A percentile compares a stretch with the other conserved stretches of the same genome.
Evolutionary conservation across 2,888 invertebrate species (phyloP).

Genomic region (Pristionchus fissidentatus): DNA sequence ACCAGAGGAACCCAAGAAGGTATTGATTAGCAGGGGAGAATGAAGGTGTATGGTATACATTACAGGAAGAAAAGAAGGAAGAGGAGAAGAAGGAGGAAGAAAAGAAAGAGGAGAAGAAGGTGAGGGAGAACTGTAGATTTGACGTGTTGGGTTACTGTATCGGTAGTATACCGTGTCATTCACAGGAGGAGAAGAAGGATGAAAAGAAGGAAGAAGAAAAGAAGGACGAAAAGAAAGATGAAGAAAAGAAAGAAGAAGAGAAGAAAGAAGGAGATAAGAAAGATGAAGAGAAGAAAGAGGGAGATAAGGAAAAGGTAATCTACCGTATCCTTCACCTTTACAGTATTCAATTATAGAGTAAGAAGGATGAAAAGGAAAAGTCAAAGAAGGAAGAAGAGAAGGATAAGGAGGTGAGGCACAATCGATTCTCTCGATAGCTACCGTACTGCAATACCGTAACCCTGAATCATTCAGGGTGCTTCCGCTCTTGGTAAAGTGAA

Average conservation of each 20-base stretch:
- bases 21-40: not conserved
- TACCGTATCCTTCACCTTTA: not conserved
- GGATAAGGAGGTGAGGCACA: conserved; percentile 74
- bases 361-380: conserved; percentile 15
- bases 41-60: not conserved
- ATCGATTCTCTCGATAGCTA: not conserved
- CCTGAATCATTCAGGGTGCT: not conserved
- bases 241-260: not conserved
- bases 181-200: not conserved
- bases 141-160: not conserved
- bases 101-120: conserved; percentile 51
- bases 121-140: not conserved
- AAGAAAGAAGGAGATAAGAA: not conserved
- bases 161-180: not conserved
- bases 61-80: conserved; percentile 16
- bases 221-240: not conserved
- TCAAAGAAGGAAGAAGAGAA: conserved; percentile 30
- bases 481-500: conserved; percentile 34
- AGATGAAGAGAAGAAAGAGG: conserved; percentile 8
- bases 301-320: not conserved
- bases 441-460: too few relatives aligned
- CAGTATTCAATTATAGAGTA: not conserved
- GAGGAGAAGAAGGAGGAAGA: conserved; percentile 37
- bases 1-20: conserved; percentile 10
- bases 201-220: not conserved